Evolutionary conservation across 1,140 invertebrate species (phyloP).

Genomic region (Drosophila murphyi): DNA sequence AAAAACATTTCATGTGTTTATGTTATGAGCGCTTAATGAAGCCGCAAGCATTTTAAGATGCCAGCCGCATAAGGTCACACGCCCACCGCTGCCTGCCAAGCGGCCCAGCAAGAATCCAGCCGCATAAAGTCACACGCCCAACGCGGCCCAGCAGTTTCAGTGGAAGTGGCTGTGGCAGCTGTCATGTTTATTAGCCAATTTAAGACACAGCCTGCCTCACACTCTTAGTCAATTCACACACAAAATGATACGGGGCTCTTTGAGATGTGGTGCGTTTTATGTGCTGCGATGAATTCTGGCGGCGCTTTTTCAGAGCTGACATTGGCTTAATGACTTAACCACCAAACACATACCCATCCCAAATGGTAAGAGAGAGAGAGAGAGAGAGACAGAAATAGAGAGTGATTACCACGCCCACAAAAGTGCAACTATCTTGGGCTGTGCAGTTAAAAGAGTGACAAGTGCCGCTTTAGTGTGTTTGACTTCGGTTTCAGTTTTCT

Average conservation of each 20-base stretch:
- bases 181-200: constrained; percentile 81
- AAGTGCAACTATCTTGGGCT: constrained; percentile 65
- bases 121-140: constrained; percentile 64
- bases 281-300: constrained; percentile 79
- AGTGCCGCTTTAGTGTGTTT: constrained; percentile 62
- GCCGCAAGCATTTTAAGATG: constrained; percentile 72
- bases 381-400: neutral
- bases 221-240: constrained; percentile 7
- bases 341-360: constrained; percentile 21
- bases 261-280: constrained; percentile 75
- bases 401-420: constrained; percentile 46
- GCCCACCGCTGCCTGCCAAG: constrained; percentile 21
- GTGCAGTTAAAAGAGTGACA: constrained; percentile 59
- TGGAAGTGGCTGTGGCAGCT: constrained; percentile 45
- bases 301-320: constrained; percentile 66
- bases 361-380: neutral
- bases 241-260: constrained; percentile 22
- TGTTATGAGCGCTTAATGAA: constrained; percentile 74
- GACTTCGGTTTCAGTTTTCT: constrained; percentile 74
- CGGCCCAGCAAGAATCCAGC: constrained; percentile 39
- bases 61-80: constrained; percentile 64
- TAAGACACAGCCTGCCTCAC: constrained; percentile 69
- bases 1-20: constrained; percentile 63
- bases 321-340: constrained; percentile 72
- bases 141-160: constrained; percentile 7